Percentiles rank a stretch among this genome's conserved stretches.
Conservation (phyloP, 2,113 vertebrate species). For the Myxocyprinus asiaticus region DNA sequence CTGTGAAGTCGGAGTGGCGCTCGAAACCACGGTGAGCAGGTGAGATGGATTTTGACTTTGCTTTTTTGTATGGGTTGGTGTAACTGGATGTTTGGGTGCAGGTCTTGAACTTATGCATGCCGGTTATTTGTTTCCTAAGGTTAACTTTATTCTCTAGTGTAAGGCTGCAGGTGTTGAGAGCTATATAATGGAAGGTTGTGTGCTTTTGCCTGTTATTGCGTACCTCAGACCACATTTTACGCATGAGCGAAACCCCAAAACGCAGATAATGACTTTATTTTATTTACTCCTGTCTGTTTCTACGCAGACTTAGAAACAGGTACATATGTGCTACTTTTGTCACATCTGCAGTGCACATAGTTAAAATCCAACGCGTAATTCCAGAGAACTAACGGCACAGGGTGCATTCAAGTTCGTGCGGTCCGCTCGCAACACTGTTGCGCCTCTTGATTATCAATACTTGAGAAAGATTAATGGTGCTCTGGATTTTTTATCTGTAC, state of each 20-base stretch:
- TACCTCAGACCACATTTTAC: too few relatives aligned
- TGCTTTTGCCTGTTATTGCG: too few relatives aligned
- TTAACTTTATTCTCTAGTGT: too few relatives aligned
- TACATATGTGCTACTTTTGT: neutral
- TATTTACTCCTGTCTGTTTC: neutral
- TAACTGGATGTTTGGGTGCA: neutral
- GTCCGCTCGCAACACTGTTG: neutral
- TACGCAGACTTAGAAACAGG: too few relatives aligned
- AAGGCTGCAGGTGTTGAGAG: too few relatives aligned
- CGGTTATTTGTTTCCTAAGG: neutral
- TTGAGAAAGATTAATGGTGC: neutral
- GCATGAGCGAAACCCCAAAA: too few relatives aligned
- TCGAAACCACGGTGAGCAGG: constrained; percentile 28
- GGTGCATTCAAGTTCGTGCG: neutral
- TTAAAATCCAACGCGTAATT: neutral
- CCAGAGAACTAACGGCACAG: neutral
- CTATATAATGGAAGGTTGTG: too few relatives aligned
- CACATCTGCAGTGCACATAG: neutral
- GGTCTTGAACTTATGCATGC: neutral
- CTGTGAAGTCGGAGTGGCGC: constrained; percentile 8
- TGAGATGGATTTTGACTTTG: constrained; percentile 20
- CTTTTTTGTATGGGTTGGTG: neutral
- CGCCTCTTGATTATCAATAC: neutral
- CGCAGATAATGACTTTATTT: neutral
- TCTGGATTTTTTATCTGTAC: neutral